Percentiles rank a stretch among this genome's conserved stretches.
These are phyloP conservation scores for Phrynocephalus versicolor DNA, from an alignment of 2,113 vertebrate species.

Conservation along the genomic window DNA sequence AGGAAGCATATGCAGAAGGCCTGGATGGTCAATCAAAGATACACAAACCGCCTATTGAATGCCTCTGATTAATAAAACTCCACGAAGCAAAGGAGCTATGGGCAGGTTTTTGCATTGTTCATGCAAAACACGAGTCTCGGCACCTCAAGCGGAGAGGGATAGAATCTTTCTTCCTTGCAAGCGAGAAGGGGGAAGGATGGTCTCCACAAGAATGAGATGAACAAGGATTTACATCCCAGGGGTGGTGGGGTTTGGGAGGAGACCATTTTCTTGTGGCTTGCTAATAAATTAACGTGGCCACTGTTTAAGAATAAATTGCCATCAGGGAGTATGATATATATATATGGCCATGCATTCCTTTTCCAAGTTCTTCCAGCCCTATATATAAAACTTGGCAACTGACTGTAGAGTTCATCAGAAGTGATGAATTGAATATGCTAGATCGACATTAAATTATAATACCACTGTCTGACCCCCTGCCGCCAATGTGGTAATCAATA, in stretches of 20 bases:
- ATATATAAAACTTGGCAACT: neutral
- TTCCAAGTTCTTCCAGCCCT: neutral
- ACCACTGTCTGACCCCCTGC: conserved; percentile 26
- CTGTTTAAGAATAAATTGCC: conserved; percentile 2
- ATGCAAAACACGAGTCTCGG: no score
- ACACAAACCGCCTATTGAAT: no score
- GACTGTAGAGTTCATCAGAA: conserved; percentile 18
- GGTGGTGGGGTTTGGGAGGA: neutral
- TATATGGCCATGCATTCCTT: neutral
- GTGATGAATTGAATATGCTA: conserved; percentile 9
- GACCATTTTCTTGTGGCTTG: neutral
- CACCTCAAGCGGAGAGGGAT: no score
- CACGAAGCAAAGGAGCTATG: no score
- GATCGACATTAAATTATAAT: conserved; percentile 34
- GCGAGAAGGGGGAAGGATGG: no score
- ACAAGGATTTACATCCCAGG: neutral
- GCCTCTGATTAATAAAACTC: no score
- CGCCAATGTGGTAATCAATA: conserved; percentile 3
- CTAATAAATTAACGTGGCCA: neutral
- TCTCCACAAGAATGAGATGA: no score
- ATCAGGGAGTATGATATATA: neutral
- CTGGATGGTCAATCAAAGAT: no score
- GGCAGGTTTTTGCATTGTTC: no score
- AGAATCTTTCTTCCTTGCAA: no score
- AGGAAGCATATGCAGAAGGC: no score